Evolutionary conservation across 2,797 vertebrate species (phyloP), one percentile per base, ranked within the genome.

Genomic region (Parambassis ranga): DNA sequence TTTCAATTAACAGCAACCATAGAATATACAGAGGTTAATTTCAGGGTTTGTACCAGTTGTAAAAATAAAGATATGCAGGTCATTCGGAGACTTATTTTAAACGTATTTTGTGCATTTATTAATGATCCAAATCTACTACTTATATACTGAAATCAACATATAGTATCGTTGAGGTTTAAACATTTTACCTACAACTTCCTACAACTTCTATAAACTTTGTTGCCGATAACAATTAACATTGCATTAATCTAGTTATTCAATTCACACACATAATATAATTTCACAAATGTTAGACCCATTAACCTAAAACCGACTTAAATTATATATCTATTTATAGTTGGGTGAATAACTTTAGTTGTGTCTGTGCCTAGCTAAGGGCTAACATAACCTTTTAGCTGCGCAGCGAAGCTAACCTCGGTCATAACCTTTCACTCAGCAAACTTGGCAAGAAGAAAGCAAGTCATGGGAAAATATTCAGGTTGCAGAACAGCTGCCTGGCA

Each of bases 341-440:
- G 47, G 31, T 53, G 30, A 58, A 63, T 26, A 15, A 75, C 44
- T 72, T 66, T 19, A 52, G 55, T 62, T 27, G 7, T 11, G 52
- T 52, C 41, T 57, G 14, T 2, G 11, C 72, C 68, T 73, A 78
- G 46, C 72, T 19, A 50, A 15, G 7, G 7, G 79, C 75, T 81
- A 83, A 49, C 47, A 15, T 58, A 46, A 22, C 32, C 70, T 63
- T 85, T 77, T 62, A 79, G 81, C 73, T 81, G 71, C 83, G 78
- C 64, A 83, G 61, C 57, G 59, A 72, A 64, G 79, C 77, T 80
- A 79, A 67, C 36, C 32, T 72, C 64, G 46, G 32, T 55, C 71
- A 56, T 70, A 84, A 71, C 57, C 50, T 51, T 24, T 62, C 26
- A 37, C 63, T 24, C 33, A 3, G 3, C 3, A 33, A 65, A 81